Percentiles rank a stretch among this genome's conserved stretches.
Conservation (phyloP, 2,797 vertebrate species). For the Sebastes steindachneri region DNA sequence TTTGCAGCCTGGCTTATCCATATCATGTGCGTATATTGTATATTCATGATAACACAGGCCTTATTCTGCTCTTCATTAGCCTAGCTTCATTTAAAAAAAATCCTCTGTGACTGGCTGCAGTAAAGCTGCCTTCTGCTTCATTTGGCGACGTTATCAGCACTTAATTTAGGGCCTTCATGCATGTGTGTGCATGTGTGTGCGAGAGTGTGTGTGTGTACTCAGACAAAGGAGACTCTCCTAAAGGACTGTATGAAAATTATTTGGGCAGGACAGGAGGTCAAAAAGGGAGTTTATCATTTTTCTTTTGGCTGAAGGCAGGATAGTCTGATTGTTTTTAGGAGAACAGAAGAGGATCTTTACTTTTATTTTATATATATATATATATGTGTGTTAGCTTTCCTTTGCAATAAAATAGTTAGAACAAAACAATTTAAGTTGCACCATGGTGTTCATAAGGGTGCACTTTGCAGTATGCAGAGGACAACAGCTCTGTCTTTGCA, state of each 20-base stretch:
- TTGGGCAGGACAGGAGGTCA: neutral
- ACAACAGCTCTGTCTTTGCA: neutral
- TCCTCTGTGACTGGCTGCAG: constrained; percentile 18
- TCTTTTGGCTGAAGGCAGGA: too few species aligned
- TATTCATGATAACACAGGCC: constrained; percentile 39
- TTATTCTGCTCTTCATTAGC: constrained; percentile 30
- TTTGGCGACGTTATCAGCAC: constrained; percentile 14
- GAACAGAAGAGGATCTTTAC: too few species aligned
- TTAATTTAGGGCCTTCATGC: constrained; percentile 14
- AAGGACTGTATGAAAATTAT: constrained; percentile 1
- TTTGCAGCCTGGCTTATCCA: constrained; percentile 25
- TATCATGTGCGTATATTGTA: constrained; percentile 1
- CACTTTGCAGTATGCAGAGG: neutral
- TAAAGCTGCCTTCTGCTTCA: constrained; percentile 28
- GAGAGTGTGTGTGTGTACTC: neutral
- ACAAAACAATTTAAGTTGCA: neutral
- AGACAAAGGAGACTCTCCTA: neutral
- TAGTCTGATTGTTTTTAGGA: too few species aligned
- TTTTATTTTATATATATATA: neutral
- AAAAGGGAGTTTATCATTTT: too few species aligned
- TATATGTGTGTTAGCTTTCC: too few species aligned
- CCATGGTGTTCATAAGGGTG: too few species aligned
- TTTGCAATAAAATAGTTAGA: too few species aligned
- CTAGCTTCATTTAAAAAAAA: constrained; percentile 8
- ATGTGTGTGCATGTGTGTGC: neutral